Base-by-base conservation (phyloP, 2,113 vertebrate genomes). In the Leptobrachium leishanense region DNA sequence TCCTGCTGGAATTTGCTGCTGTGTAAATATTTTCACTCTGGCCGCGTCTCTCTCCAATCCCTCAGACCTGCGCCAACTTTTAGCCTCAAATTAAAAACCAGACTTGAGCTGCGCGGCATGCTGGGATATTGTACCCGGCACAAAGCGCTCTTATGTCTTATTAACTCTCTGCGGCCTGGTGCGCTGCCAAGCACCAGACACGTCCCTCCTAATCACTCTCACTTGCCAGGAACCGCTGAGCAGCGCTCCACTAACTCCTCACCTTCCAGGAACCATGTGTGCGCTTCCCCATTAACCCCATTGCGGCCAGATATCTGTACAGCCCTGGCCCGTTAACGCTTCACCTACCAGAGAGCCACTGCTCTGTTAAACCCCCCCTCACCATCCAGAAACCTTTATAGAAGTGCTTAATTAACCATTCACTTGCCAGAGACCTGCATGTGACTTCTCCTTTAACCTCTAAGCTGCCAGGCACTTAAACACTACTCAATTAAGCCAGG, bases 21-120 rank as follows among this genome's bases (percentile, higher is more conserved):
- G 78, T 81, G 78, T 81, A 81, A 81, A 81, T 81, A 81, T 81
- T 81, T 81, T 81, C 78, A 41, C 78, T 74, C 78, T 81, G 78
- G 78, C 68, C 78, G 78, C 72, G 78, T 81, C 72, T 81, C 71
- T 74, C 62, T 74, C 78, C 78, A 81, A 81, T 81, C 78, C 78
- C 78, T 73, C 73, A 81, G 73, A 74, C 67, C 72, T 74, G 71
- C 71, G 78, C 78, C 78, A 81, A 81, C 78, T 81, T 81, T 43
- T 65, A 81, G 78, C 78, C 78, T 81, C 78, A 81, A 81, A 81
- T 81, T 81, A 81, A 79, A 81, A 81, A 81, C 71, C 78, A 74
- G 72, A 74, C 71, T 74, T 63, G 78, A 11, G 39, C 39, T 76
- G 78, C 67, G 74, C 73, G 55, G 78, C 78, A 81, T 81, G 78